phyloP scores from a whole-genome alignment of 2,113 vertebrate species.

The Pleuronectes platessa region DNA sequence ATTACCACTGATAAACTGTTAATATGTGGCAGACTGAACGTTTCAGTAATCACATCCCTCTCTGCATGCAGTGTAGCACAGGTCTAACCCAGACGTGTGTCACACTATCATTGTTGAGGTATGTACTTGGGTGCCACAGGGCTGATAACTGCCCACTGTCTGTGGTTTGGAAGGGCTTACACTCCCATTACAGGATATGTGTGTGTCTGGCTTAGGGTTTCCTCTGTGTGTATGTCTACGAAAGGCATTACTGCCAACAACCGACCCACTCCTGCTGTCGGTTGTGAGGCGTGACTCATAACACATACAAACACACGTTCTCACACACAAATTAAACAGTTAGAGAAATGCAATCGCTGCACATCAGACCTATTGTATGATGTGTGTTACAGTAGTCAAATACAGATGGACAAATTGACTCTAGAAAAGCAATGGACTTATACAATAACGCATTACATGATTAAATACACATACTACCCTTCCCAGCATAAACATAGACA shows the following conservation, averaged over 20 bases:
- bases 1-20: not conserved
- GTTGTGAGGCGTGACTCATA: constrained; percentile 47
- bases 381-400: not conserved
- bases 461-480: too few species aligned
- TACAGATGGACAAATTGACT: not conserved
- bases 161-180: constrained; percentile 49
- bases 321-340: constrained; percentile 25
- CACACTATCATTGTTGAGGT: constrained; percentile 28
- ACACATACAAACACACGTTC: constrained; percentile 35
- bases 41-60: not conserved
- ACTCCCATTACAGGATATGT: constrained; percentile 54
- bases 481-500: too few species aligned
- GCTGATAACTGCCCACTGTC: constrained; percentile 53
- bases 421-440: not conserved
- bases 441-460: too few species aligned
- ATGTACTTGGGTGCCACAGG: constrained; percentile 30
- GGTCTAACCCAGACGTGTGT: constrained; percentile 13
- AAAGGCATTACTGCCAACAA: constrained; percentile 42
- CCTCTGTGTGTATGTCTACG: constrained; percentile 42
- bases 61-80: not conserved
- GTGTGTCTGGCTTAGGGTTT: constrained; percentile 30
- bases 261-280: constrained; percentile 42
- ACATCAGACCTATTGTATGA: not conserved
- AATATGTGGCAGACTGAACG: not conserved
- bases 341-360: not conserved